Percentiles rank a stretch among this genome's conserved stretches.
Conservation (phyloP, 2,113 vertebrate species). For the Chiloscyllium plagiosum region DNA sequence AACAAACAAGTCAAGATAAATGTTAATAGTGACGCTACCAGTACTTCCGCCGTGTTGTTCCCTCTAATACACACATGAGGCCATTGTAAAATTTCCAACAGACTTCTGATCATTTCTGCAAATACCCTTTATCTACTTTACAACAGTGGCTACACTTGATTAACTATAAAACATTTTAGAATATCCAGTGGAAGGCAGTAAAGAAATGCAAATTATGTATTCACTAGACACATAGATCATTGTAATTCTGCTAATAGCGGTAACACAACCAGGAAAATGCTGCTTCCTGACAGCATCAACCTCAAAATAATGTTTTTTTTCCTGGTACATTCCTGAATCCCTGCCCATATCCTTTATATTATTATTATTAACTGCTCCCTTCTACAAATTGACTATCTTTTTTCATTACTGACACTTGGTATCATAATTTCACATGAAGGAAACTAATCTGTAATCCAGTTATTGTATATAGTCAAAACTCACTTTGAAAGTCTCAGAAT, state of each 20-base stretch:
- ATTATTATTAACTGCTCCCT: neutral
- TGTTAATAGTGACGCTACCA: neutral
- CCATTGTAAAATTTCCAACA: neutral
- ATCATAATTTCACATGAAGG: neutral
- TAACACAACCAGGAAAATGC: neutral
- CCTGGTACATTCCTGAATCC: neutral
- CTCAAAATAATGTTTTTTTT: neutral
- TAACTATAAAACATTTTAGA: neutral
- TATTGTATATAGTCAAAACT: neutral
- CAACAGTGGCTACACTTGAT: neutral
- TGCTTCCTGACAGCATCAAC: neutral
- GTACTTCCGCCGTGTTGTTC: neutral
- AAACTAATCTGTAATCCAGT: neutral
- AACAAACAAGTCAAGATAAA: neutral
- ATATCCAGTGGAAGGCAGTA: neutral
- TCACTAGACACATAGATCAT: neutral
- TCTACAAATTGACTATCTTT: neutral
- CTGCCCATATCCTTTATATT: neutral
- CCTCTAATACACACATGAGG: neutral
- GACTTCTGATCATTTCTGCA: neutral
- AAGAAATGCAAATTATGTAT: neutral
- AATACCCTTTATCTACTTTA: neutral
- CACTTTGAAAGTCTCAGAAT: neutral
- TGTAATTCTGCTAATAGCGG: neutral
- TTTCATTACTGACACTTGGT: neutral